Conservation (phyloP, 2,113 vertebrate species). For the Mirza zaza region DNA sequence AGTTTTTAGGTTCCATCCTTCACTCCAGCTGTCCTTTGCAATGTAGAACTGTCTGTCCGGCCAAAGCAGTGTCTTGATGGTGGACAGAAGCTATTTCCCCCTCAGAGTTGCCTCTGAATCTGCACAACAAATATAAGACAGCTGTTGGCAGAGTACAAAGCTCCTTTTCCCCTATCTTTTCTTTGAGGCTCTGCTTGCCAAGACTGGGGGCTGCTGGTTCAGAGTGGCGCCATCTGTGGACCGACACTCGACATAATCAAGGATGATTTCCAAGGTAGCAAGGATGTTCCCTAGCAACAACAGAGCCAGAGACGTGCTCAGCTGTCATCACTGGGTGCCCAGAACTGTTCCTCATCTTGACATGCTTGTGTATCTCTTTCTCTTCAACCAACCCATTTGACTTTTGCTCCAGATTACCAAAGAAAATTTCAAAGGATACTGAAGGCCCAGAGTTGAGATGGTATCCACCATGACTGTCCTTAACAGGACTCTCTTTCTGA, state of each 20-base stretch:
- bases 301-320: not conserved
- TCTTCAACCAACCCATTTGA: not conserved
- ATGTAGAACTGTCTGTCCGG: not conserved
- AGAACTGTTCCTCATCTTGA: not conserved
- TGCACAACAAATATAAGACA: not conserved
- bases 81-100: slow-evolving; percentile 12
- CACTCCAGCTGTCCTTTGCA: not conserved
- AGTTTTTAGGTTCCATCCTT: not conserved
- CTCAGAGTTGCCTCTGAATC: slow-evolving; percentile 43
- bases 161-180: not conserved
- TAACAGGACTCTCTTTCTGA: not conserved
- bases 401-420: slow-evolving; percentile 33
- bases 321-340: not conserved
- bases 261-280: slow-evolving; percentile 32
- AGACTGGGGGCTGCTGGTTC: not conserved
- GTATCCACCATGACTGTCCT: not conserved
- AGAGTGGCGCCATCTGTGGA: slow-evolving; percentile 71
- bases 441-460: not conserved
- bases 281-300: not conserved
- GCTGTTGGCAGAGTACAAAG: not conserved
- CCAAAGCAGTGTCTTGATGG: not conserved
- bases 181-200: not conserved
- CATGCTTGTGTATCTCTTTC: not conserved
- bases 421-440: not conserved
- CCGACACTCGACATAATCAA: not conserved